Evolutionary conservation across 2,113 vertebrate species (phyloP).

Genomic region (Paracanthobrama guichenoti): DNA sequence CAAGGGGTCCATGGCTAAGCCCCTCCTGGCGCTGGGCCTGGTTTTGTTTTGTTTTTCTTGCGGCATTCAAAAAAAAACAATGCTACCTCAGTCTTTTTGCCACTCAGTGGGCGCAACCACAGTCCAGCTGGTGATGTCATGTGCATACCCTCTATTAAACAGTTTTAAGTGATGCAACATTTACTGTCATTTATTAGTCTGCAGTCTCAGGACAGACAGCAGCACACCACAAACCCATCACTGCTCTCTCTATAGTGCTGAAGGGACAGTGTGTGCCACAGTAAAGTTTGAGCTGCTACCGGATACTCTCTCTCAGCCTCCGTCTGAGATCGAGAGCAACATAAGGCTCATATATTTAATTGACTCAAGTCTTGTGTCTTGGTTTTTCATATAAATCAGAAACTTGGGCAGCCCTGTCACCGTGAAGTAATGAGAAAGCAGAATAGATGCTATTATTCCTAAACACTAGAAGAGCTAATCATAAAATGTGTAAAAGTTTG

Average conservation of each 20-base stretch:
- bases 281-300: conserved; percentile 29
- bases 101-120: no score
- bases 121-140: no score
- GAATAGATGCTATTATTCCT: not conserved
- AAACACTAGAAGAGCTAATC: not conserved
- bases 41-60: no score
- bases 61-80: no score
- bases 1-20: no score
- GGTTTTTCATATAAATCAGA: not conserved
- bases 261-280: conserved; percentile 39
- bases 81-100: no score
- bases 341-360: conserved; percentile 18
- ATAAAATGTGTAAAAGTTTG: not conserved
- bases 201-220: not conserved
- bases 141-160: not conserved
- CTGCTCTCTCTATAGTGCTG: conserved; percentile 34
- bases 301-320: conserved; percentile 45
- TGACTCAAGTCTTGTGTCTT: not conserved
- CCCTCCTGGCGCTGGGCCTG: no score
- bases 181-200: not conserved
- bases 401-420: not conserved
- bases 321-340: conserved; percentile 42
- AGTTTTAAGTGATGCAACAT: not conserved
- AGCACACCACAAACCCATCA: conserved; percentile 32
- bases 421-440: not conserved